These are phyloP conservation scores for Rafetus swinhoei DNA, from an alignment of 2,113 vertebrate species.

Conservation along the genomic window DNA sequence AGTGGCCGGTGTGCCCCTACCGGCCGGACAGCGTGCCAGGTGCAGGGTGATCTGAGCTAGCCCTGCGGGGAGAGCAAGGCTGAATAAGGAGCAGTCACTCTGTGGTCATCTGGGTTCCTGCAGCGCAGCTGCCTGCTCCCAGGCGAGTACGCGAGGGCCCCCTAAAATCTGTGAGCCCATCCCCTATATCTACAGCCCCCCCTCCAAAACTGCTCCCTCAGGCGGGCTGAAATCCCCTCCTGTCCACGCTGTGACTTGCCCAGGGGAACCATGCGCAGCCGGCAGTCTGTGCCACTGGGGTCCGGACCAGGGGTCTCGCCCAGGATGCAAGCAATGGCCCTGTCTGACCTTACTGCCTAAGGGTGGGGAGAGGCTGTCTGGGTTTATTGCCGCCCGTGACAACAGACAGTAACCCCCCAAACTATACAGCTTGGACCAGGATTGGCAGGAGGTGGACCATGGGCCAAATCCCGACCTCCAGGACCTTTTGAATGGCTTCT, in stretches of 20 bases:
- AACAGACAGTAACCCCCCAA: too few species aligned
- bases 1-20: background rate
- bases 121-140: background rate
- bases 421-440: too few species aligned
- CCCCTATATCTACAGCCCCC: background rate
- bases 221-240: background rate
- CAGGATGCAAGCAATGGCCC: too few species aligned
- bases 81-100: background rate
- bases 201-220: background rate
- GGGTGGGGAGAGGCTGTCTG: background rate
- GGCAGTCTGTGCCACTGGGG: background rate
- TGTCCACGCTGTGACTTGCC: background rate
- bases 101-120: background rate
- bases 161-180: background rate
- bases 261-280: background rate
- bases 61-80: background rate
- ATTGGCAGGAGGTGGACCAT: too few species aligned
- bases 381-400: too few species aligned
- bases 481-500: too few species aligned
- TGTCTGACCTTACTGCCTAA: background rate
- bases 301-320: background rate
- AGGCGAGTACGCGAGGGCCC: background rate
- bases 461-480: too few species aligned
- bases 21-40: background rate
- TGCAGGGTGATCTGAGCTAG: background rate